A percentile compares a stretch with the other conserved stretches of the same genome.
These are phyloP conservation scores for Eumeta japonica DNA, from an alignment of 1,140 invertebrate genomes.

Conservation along the genomic window DNA sequence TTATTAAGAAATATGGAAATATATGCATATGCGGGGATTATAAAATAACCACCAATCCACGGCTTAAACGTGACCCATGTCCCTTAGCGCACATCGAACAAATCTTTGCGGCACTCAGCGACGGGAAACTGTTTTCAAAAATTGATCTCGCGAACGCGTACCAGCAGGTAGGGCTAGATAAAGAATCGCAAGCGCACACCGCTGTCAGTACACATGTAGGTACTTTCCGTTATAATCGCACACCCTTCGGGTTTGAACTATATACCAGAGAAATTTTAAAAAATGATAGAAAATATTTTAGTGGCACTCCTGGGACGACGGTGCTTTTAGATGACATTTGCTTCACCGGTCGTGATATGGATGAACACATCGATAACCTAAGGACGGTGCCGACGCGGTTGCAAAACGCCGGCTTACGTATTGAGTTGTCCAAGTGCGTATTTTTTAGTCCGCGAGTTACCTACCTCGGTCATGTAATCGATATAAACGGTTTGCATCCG, in stretches of 20 bases:
- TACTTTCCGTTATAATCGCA: conserved; percentile 20
- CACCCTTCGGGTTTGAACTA: conserved; percentile 23
- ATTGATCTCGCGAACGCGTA: conserved; percentile 21
- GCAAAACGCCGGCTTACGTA: neutral
- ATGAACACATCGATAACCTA: conserved; percentile 16
- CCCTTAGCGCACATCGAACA: conserved; percentile 25
- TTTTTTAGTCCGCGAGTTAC: no score
- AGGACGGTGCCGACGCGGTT: conserved; percentile 10
- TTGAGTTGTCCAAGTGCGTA: neutral
- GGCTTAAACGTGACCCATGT: no score
- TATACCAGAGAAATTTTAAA: conserved; percentile 29
- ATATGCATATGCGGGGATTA: conserved; percentile 20
- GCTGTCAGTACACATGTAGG: conserved; percentile 25
- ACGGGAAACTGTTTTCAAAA: conserved; percentile 21
- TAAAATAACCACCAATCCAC: conserved; percentile 21
- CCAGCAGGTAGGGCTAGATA: conserved; percentile 16
- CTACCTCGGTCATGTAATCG: conserved; percentile 17
- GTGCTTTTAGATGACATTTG: conserved; percentile 25
- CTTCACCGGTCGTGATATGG: conserved; percentile 12
- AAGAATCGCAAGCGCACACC: conserved; percentile 20
- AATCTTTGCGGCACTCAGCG: conserved; percentile 20
- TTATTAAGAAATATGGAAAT: conserved; percentile 15
- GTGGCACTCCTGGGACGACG: conserved; percentile 10
- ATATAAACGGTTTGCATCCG: conserved; percentile 10
- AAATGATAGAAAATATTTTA: conserved; percentile 23